Base-by-base conservation (phyloP, 2,113 vertebrate genomes). In the Holacanthus passer region DNA sequence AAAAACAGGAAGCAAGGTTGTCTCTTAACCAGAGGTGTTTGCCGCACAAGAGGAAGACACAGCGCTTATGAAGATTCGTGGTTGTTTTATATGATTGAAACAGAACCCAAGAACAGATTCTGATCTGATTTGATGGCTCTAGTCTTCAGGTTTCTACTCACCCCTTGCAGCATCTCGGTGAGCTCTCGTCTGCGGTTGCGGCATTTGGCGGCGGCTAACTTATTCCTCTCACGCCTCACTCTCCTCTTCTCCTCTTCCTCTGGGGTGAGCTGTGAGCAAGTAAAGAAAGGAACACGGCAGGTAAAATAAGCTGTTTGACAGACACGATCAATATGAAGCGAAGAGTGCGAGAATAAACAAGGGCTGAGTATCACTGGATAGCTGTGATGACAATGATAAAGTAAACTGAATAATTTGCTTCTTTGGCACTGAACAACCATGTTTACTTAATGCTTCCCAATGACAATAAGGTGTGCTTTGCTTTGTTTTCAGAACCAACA, bases 211-310 rank as follows among this genome's bases (percentile, higher is more conserved):
- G 98, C 98, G 1, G 98, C 98, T 86, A 99, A 91, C 90, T 99
- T 99, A 95, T 99, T 99, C 94, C 98, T 96, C 93, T 99, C 98
- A 80, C 98, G 96, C 86, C 98, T 96, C 91, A 99, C 97, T 78
- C 98, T 96, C 83, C 98, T 91, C 82, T 99, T 99, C 95, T 99
- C 98, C 84, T 99, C 98, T 93, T 99, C 98, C 87, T 99, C 98
- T 0, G 98, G 98, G n/a, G 97, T 97, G 82, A 99, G 95, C 98
- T 99, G 79, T 70, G 86, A 83, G 24, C 20, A 63, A 68, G 52
- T 3, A 41, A 76, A 62, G 59, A 73, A 31, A 78, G 56, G 69
- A 82, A 65, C 56, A 79, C 0, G 9, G 56, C 59, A 70, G 67
- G 74, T 88, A 53, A 86, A 63, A 72, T 60, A 19, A 77, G 69